phyloP scores from a whole-genome alignment of 2,113 vertebrate species.

The Zapus hudsonius region DNA sequence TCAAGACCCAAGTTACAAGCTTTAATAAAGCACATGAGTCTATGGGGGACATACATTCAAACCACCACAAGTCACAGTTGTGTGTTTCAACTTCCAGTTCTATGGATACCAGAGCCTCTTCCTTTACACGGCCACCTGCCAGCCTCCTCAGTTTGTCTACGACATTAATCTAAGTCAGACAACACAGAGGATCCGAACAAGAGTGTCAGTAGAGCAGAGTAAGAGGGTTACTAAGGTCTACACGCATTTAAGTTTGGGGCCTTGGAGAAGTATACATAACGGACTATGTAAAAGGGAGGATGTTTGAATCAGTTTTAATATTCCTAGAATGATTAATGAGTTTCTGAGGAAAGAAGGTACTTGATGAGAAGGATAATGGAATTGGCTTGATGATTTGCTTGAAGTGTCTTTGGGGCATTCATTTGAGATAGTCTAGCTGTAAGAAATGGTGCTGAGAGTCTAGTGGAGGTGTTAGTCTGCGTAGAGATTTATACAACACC shows the following conservation, averaged over 20 bases:
- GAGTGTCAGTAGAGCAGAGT: not conserved
- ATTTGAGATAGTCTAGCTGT: not conserved
- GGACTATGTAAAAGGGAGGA: not conserved
- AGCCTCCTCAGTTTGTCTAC: not conserved
- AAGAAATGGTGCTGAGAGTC: not conserved
- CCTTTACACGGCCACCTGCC: not conserved
- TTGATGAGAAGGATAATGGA: constrained; percentile 4
- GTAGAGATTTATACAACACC: not conserved
- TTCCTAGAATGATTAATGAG: not conserved
- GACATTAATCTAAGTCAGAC: not conserved
- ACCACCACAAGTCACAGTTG: not conserved
- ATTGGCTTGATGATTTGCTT: not conserved
- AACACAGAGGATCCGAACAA: not conserved
- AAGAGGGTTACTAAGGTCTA: not conserved
- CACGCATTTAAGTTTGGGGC: not conserved
- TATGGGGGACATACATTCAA: no score
- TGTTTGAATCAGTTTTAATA: not conserved
- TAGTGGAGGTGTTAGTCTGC: not conserved
- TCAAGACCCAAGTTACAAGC: no score
- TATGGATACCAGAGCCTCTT: not conserved
- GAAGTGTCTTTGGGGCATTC: not conserved
- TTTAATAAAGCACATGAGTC: no score
- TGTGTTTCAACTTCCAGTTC: not conserved
- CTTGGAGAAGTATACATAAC: not conserved
- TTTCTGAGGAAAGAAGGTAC: not conserved